Evolutionary conservation across 2,113 vertebrate species (phyloP), one percentile per base, ranked within the genome.

Genomic region (Nibea albiflora): DNA sequence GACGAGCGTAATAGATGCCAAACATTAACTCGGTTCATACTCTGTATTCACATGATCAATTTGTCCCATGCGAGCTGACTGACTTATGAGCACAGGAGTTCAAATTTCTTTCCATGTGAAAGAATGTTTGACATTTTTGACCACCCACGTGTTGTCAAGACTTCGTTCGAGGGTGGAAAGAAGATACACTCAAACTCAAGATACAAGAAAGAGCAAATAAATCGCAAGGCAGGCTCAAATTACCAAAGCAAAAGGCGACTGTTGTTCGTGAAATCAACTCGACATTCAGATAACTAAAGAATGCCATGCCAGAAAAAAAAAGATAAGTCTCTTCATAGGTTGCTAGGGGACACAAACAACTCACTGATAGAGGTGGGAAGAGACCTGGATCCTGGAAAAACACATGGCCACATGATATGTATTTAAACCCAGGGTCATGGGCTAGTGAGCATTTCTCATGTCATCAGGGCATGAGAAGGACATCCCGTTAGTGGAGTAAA

Each of bases 381-480:
- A 74, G 50, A 78, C 20, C 64, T 57, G 64, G 61, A 76, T 57
- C 20, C 68, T 31, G 50, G 56, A 76, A 82, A 46, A 88, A 87
- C 39, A 86, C 39, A 76, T 44, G 66, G 63, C 20, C 60, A 74
- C 76, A 67, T 84, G 58, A 81, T 81, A 68, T 87, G 87, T 92
- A 65, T 80, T 92, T 86, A 89, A 86, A 80, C 86, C 72, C 31
- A 31, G 85, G 92, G 89, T 90, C 89, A 88, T 56, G 84, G 85
- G 65, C 75, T 52, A 77, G 76, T 83, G 80, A 85, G 58, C 22
- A 65, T 91, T 90, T 89, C 89, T 89, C 91, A 92, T 76, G 85
- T 69, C 76, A 83, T 47, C 3, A 24, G 52, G 64, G 63, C 67
- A 85, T 70, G 77, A 75, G 81, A 86, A 90, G 90, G 90, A 91